These are phyloP conservation scores for Lepidocolaptes lacrymiger DNA, from an alignment of 2,797 vertebrate species.

Conservation along the genomic window DNA sequence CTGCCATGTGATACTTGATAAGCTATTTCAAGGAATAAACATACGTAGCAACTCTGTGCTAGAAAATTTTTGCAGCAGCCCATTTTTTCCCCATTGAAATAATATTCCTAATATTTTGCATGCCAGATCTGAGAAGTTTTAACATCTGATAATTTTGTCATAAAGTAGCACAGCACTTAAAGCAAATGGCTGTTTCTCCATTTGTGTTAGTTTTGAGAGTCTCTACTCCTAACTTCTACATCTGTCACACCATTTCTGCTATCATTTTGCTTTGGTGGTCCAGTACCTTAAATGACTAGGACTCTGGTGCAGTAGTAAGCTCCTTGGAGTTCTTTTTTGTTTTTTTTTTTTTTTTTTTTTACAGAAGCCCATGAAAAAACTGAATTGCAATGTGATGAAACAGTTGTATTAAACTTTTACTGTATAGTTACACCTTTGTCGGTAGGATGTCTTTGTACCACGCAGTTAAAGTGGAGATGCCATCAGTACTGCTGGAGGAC, in stretches of 20 bases:
- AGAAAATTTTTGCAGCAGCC: not conserved
- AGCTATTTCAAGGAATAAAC: conserved; percentile 3
- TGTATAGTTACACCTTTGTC: not conserved
- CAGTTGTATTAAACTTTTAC: not conserved
- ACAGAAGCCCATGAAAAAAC: not conserved
- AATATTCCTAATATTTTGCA: not conserved
- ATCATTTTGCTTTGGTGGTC: not conserved
- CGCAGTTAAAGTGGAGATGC: not conserved
- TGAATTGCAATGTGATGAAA: not conserved
- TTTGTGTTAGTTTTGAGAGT: not conserved
- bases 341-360: not conserved
- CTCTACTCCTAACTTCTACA: not conserved
- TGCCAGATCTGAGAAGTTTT: not conserved
- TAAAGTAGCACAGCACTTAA: not conserved
- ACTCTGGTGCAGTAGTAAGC: not conserved
- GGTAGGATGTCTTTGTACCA: not conserved
- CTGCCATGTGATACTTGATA: not conserved
- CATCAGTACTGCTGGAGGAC: not conserved
- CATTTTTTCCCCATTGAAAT: not conserved
- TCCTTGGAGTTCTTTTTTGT: not conserved
- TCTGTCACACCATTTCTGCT: not conserved
- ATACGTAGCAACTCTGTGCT: not conserved
- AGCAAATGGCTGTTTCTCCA: not conserved
- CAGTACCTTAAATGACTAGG: not conserved
- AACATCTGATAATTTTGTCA: not conserved